Base-by-base conservation (phyloP, 2,888 invertebrate species). In the Phyllotreta striolata region DNA sequence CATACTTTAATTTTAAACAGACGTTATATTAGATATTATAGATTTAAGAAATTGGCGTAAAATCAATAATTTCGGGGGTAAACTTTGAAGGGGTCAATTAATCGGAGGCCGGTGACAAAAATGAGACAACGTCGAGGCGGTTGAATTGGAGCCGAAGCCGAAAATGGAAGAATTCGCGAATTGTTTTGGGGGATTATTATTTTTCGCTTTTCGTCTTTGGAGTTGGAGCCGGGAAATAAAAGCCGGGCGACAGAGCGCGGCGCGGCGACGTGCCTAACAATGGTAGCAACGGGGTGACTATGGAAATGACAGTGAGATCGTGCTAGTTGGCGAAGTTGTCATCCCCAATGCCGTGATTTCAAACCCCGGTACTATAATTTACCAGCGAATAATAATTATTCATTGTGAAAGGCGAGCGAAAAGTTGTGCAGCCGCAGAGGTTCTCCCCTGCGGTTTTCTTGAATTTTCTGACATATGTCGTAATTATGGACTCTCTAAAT, bases 391-490 rank as follows among this genome's bases (percentile, higher is more conserved):
- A 77, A 76, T 77, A 78, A 77, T 77, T 76, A 76, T 75, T 77
- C 77, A 76, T 77, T 77, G 76, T 77, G 68, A 61, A 56, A 49
- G 66, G 54, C 65, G 62, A 65, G 70, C 67, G 65, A 67, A 66
- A 70, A 70, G 68, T 72, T 72, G 74, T 73, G 64, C 54, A 73
- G 73, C 77, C 76, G 64, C 77, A 77, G 76, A 76, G 76, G 73
- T 72, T 76, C 76, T 77, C 78, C 79, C 78, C 78, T 77, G 77
- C 73, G 79, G 77, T 78, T 78, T 78, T 76, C 77, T 77, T 74
- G 76, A 75, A 78, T 78, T 78, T 78, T 75, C 77, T 75, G 75
- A 76, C 79, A 79, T 79, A 79, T 79, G 79, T 77, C 77, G 76
- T 77, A 76, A 78, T 79, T 78, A 77, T 71, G 71, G 71, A 69